Conservation (phyloP, 2,113 vertebrate genomes). For the Sapajus apella region DNA sequence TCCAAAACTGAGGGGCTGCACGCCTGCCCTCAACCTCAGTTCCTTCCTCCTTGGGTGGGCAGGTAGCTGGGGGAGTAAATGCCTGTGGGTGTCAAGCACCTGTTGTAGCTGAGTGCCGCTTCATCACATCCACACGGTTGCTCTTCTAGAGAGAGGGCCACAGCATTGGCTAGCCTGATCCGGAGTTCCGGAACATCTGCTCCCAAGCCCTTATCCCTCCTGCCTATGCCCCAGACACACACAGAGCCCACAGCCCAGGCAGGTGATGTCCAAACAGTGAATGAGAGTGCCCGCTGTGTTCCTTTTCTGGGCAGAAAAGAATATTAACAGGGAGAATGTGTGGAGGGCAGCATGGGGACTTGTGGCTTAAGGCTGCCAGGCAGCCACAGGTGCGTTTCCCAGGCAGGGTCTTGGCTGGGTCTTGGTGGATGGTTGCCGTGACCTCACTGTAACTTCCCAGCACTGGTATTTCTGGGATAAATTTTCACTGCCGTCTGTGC, state of each 20-base stretch:
- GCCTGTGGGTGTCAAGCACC: rapidly evolving
- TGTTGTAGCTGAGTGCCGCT: neutral
- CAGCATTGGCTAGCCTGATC: neutral
- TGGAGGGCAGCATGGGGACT: rapidly evolving
- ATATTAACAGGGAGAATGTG: neutral
- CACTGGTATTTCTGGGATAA: neutral
- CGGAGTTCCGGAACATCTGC: rapidly evolving
- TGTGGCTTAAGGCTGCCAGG: neutral
- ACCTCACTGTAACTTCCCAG: neutral
- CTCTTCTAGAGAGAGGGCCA: neutral
- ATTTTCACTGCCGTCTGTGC: neutral
- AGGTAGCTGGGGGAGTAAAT: neutral
- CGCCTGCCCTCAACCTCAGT: rapidly evolving
- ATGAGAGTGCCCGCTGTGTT: neutral
- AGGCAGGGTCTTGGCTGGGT: neutral
- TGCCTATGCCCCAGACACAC: rapidly evolving
- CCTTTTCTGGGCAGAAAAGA: neutral
- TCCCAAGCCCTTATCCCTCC: neutral
- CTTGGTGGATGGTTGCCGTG: neutral
- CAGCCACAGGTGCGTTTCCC: neutral
- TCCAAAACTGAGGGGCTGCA: neutral
- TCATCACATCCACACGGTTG: rapidly evolving
- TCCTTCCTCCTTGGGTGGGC: rapidly evolving
- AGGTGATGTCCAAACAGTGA: neutral
- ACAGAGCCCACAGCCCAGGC: neutral